Evolutionary conservation across 35 echinoderm and acorn worm genomes (phyloP), one percentile per base, ranked within the genome.

Genomic region (Strongylocentrotus purpuratus): DNA sequence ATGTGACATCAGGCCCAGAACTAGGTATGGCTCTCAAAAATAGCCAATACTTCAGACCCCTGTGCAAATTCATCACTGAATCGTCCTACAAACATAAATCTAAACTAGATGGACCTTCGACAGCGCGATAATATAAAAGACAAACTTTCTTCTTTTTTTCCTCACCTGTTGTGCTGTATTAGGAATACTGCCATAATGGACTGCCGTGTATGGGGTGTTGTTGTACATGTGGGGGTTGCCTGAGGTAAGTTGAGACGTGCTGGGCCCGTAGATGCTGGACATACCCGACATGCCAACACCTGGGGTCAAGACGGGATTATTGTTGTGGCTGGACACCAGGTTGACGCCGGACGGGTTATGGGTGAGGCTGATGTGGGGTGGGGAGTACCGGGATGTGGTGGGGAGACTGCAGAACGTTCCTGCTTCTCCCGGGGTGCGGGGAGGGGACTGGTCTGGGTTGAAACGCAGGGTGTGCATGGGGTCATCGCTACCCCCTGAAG

Each of bases 151-250:
- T 41, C 3, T 41, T 41, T n/a, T n/a, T 78, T 89, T 58, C 5
- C 96, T 94, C 58, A 96, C 96, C 87, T 96, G 96, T 85, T 94
- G 94, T 65, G 96, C 88, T 46, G 96, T 94, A 25, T 85, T 90
- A 65, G 96, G 96, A 94, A 96, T 91, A 71, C 46, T 60, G 10
- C 96, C 96, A 85, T 96, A 96, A 61, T 58, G 94, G 20, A 91
- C 87, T 31, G 94, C 93, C 46, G 96, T 94, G 28, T 94, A 60
- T 14, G 96, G 96, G 5, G 96, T 96, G 33, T 94, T 96, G 31
- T 94, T 50, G 61, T 86, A 94, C 28, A 55, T 14, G 52, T 70
- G 33, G 31, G 48, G 25, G 45, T 48, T 88, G 32, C 48, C n/a
- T 33, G 92, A 52, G 41, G 48, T 8, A 20, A 61, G 46, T 41